Evolutionary conservation across 2,888 invertebrate species (phyloP).

Genomic region (Melanchra persicariae): DNA sequence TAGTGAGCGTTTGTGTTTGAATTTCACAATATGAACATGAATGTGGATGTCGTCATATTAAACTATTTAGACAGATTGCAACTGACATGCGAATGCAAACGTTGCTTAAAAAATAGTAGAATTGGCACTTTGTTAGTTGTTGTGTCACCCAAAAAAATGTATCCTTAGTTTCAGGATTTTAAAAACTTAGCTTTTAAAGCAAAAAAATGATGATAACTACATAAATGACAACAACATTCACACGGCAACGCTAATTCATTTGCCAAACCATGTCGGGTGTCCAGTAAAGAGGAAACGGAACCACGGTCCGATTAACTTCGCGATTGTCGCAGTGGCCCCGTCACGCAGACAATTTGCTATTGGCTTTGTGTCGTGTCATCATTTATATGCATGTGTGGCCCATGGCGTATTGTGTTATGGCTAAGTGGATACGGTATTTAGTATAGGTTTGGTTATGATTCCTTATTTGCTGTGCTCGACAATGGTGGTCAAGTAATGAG

Average conservation of each 20-base stretch:
- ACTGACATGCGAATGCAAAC: too few relatives aligned
- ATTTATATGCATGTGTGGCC: conserved; percentile 47
- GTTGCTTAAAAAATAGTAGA: too few relatives aligned
- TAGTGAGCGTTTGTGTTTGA: not conserved
- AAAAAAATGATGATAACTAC: conserved; percentile 11
- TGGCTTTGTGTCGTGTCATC: conserved; percentile 65
- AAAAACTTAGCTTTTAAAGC: not conserved
- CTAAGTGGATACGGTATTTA: conserved; percentile 45
- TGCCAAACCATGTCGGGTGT: conserved; percentile 61
- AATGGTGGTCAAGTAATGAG: not conserved
- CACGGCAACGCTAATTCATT: conserved; percentile 72
- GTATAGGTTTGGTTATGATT: conserved; percentile 25
- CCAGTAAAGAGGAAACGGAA: conserved; percentile 83
- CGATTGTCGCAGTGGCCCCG: conserved; percentile 77
- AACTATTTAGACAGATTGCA: too few relatives aligned
- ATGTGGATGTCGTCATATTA: not conserved
- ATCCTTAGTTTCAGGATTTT: not conserved
- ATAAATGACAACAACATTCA: conserved; percentile 58
- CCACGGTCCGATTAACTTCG: conserved; percentile 79
- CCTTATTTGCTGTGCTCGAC: conserved; percentile 21
- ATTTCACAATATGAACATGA: conserved; percentile 11
- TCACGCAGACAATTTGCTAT: conserved; percentile 70
- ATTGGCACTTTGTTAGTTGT: too few relatives aligned
- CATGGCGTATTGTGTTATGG: conserved; percentile 45
- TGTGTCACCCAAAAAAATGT: too few relatives aligned